phyloP scores from a whole-genome alignment of 2,888 invertebrate genomes.

The Cephus rjabovi region DNA sequence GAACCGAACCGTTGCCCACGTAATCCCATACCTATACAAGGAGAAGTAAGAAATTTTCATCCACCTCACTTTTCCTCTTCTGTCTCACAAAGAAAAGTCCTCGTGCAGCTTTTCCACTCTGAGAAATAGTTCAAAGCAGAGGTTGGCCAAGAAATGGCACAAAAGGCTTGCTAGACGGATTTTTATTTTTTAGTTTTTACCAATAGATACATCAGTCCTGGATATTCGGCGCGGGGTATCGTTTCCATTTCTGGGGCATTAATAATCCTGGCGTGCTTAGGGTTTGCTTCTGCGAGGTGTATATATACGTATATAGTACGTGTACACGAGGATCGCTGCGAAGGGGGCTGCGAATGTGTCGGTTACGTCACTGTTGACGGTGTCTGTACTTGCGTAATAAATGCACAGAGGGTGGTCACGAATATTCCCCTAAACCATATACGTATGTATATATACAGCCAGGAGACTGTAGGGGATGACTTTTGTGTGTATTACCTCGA shows the following conservation, averaged over 20 bases:
- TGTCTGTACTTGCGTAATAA: not conserved
- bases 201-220: not conserved
- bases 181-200: no score
- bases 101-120: not conserved
- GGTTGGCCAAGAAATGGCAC: not conserved
- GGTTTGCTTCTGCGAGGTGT: not conserved
- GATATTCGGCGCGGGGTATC: not conserved
- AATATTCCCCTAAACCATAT: not conserved
- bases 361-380: not conserved
- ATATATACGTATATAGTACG: not conserved
- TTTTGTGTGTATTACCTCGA: not conserved
- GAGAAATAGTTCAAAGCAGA: not conserved
- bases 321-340: not conserved
- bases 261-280: not conserved
- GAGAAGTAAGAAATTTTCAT: not conserved
- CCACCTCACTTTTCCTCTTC: not conserved
- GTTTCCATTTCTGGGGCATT: not conserved
- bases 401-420: not conserved
- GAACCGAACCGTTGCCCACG: not conserved
- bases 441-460: not conserved
- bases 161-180: not conserved
- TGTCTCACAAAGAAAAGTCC: not conserved
- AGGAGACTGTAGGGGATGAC: no score
- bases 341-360: not conserved
- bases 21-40: not conserved